Evolutionary conservation across 2,113 vertebrate species (phyloP).

Genomic region (Melospiza georgiana): DNA sequence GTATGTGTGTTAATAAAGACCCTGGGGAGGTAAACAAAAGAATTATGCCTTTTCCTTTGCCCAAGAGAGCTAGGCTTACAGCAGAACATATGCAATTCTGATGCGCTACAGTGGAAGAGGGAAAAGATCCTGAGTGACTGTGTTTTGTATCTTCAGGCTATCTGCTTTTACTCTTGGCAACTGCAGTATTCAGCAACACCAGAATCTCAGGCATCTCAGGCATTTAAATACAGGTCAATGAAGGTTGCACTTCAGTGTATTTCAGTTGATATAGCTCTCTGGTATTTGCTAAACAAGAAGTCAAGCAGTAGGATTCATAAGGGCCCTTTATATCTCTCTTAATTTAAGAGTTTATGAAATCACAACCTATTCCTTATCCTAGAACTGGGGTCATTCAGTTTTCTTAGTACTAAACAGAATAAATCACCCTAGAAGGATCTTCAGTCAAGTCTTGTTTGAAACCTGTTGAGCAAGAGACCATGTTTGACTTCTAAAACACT

Average conservation of each 20-base stretch:
- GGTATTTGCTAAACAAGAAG: neutral
- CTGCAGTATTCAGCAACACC: neutral
- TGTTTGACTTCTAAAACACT: neutral
- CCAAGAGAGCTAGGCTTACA: conserved; percentile 1
- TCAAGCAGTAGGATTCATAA: neutral
- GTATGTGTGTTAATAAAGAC: conserved; percentile 47
- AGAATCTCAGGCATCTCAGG: neutral
- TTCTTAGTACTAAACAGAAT: neutral
- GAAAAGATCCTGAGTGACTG: neutral
- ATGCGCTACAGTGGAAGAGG: neutral
- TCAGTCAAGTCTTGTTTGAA: neutral
- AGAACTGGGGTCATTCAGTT: fast-evolving
- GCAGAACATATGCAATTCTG: conserved; percentile 20
- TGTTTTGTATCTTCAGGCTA: neutral
- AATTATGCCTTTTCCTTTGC: neutral
- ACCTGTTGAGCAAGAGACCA: neutral
- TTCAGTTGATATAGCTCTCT: neutral
- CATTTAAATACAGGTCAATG: neutral
- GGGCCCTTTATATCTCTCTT: neutral
- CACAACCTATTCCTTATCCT: neutral
- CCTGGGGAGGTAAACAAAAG: conserved; percentile 53
- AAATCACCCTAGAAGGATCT: neutral
- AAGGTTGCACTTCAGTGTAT: neutral
- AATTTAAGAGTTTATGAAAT: neutral
- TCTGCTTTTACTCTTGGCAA: neutral